phyloP scores from a whole-genome alignment of 2,113 vertebrate species.

The Archilochus colubris region DNA sequence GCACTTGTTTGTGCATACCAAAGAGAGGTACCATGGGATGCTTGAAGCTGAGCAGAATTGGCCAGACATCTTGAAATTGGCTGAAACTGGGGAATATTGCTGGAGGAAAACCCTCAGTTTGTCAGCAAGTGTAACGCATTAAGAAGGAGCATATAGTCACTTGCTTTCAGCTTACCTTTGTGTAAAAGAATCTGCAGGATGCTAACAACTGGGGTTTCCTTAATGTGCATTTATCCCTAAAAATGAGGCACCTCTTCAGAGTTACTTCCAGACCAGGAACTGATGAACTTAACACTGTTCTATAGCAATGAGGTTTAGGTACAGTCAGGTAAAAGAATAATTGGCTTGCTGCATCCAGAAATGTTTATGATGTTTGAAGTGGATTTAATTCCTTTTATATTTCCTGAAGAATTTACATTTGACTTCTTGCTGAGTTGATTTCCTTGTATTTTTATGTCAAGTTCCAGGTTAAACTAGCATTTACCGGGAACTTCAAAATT shows the following conservation, averaged over 20 bases:
- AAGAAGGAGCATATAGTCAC: not conserved
- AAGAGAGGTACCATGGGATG: slow-evolving; percentile 57
- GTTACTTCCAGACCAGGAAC: slow-evolving; percentile 43
- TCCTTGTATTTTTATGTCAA: slow-evolving; percentile 48
- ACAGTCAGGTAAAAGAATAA: slow-evolving; percentile 33
- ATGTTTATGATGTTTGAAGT: slow-evolving; percentile 38
- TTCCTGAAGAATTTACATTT: slow-evolving; percentile 45
- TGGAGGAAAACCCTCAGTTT: not conserved
- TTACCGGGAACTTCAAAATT: slow-evolving; percentile 6
- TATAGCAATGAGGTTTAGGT: slow-evolving; percentile 13
- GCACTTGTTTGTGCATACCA: slow-evolving; percentile 69
- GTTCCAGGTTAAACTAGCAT: slow-evolving; percentile 8
- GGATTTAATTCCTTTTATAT: slow-evolving; percentile 52
- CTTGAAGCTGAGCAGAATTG: slow-evolving; percentile 8
- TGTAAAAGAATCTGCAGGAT: not conserved
- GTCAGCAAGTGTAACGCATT: not conserved
- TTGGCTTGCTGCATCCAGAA: slow-evolving; percentile 35
- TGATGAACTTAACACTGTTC: slow-evolving; percentile 22
- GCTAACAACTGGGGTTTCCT: not conserved
- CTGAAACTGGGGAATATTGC: not conserved
- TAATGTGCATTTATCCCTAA: not conserved
- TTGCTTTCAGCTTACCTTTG: not conserved
- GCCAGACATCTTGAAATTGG: not conserved
- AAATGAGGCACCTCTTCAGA: slow-evolving; percentile 41
- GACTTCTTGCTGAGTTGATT: slow-evolving; percentile 34